Evolutionary conservation across 2,113 vertebrate species (phyloP).

Genomic region (Leptobrachium leishanense): DNA sequence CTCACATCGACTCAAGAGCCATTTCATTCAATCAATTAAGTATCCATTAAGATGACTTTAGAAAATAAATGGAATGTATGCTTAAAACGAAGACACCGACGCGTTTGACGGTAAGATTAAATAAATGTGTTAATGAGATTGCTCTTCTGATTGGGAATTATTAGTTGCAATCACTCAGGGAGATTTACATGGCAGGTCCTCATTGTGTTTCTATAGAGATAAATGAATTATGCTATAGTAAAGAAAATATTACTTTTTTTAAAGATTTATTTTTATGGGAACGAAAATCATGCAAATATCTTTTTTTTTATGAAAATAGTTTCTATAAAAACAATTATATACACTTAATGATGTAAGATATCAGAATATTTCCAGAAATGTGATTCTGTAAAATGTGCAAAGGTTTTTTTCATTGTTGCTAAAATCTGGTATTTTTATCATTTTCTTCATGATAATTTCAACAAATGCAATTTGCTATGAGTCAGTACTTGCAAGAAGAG

Average conservation of each 20-base stretch:
- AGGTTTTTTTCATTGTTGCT: no score
- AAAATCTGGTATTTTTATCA: no score
- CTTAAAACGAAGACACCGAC: constrained; percentile 13
- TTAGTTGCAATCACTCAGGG: constrained; percentile 31
- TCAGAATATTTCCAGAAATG: no score
- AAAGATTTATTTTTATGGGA: constrained; percentile 29
- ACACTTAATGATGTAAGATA: no score
- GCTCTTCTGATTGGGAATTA: constrained; percentile 33
- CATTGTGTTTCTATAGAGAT: constrained; percentile 41
- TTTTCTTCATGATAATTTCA: no score
- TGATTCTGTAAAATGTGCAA: no score
- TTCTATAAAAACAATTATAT: no score
- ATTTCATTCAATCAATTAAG: not conserved
- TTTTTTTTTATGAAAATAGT: not conserved
- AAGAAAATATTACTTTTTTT: constrained; percentile 12
- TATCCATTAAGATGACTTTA: constrained; percentile 16
- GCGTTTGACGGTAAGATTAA: constrained; percentile 19
- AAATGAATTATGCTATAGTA: constrained; percentile 9
- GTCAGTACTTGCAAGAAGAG: no score
- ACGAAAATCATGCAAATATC: not conserved
- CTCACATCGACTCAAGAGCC: not conserved
- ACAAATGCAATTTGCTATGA: no score
- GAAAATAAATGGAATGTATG: constrained; percentile 27
- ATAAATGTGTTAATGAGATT: constrained; percentile 42
- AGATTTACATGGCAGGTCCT: constrained; percentile 27